Base-by-base conservation (phyloP, 1,140 invertebrate species). In the Glossosoma conforme region DNA sequence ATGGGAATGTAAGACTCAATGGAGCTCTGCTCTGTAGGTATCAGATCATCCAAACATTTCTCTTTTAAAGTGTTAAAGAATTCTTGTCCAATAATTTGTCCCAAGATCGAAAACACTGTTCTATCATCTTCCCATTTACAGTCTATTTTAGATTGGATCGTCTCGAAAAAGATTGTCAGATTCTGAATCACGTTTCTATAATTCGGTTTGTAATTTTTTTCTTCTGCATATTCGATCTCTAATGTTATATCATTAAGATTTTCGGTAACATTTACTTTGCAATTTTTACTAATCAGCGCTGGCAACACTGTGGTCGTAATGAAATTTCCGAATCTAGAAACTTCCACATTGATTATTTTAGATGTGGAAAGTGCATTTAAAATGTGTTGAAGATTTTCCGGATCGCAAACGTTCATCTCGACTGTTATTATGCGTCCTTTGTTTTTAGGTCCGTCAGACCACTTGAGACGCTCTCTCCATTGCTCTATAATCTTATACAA, bases 91-190 rank as follows among this genome's bases (percentile, higher is more conserved):
- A 43, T 28, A 14, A 62, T 60, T 55, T 67, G 64, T 61, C 61
- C 65, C 56, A 68, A 65, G 55, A 42, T 59, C 46, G 50, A 58
- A 46, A 58, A 56, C 21, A 52, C 56, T 56, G 62, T 64, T 60
- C 66, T 61, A 62, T 66, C 62, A 47, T 60, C 58, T 33, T 54
- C 58, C 54, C 61, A 61, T 47, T 52, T 58, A 53, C 33, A 58
- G 38, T 56, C 52, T 17, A 55, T 47, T 19, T 52, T 45, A 10
- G 37, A 46, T 19, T 52, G 50, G 9, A 56, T 32, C 5, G 40
- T 53, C 32, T 54, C 51, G 32, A 43, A 47, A 15, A 56, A 59
- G 33, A 28, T 14, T 11, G 51, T 33, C 18, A 57, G 30, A 47
- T 58, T 53, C 44, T 58, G 44, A 13, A 28, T 36, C 10, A 33